Conservation (phyloP, 2,888 invertebrate genomes). For the Hirudinaria manillensis region DNA sequence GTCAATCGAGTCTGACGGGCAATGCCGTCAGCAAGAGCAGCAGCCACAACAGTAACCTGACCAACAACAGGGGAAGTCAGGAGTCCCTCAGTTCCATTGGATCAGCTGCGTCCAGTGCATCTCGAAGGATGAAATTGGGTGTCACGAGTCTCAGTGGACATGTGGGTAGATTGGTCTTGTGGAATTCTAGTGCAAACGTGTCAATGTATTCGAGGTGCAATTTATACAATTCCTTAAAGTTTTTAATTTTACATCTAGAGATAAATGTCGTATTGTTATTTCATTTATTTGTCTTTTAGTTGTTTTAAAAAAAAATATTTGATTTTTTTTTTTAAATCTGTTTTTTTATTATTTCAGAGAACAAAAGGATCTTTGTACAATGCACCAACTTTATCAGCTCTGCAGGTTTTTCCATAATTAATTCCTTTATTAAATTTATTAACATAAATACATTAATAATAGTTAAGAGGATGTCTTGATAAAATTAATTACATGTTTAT, state of each 20-base stretch:
- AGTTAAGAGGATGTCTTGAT: no score
- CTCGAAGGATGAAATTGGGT: slow-evolving; percentile 68
- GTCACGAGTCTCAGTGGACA: slow-evolving; percentile 61
- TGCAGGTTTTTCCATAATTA: slow-evolving; percentile 23
- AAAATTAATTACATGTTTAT: no score
- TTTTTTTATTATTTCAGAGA: neutral
- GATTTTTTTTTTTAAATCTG: no score
- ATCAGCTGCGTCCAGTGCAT: slow-evolving; percentile 56
- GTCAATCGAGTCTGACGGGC: slow-evolving; percentile 54
- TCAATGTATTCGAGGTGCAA: neutral
- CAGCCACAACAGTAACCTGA: slow-evolving; percentile 2
- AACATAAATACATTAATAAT: no score
- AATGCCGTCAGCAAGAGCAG: slow-evolving; percentile 35
- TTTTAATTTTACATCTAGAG: no score
- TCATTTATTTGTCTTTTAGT: no score
- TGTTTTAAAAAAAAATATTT: no score
- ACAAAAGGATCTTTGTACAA: slow-evolving; percentile 20
- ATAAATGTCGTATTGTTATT: no score
- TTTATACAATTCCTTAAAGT: no score
- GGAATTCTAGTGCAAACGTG: neutral
- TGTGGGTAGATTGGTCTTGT: slow-evolving; percentile 11
- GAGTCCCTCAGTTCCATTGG: slow-evolving; percentile 81
- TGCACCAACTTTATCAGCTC: slow-evolving; percentile 29
- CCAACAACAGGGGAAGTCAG: slow-evolving; percentile 58
- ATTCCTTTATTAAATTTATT: no score